Conservation (phyloP, 2,797 vertebrate species). For the Emydoidea blandingii region DNA sequence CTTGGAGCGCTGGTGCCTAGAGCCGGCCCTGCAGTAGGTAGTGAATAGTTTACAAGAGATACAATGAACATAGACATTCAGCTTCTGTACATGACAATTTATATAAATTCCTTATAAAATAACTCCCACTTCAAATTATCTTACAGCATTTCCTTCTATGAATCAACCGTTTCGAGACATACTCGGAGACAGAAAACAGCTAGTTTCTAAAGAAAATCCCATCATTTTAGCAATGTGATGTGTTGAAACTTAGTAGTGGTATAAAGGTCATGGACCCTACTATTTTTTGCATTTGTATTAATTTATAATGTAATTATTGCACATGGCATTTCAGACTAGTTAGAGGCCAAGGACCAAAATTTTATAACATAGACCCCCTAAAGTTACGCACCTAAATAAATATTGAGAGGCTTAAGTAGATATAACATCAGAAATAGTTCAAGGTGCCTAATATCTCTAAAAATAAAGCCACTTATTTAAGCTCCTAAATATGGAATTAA, state of each 20-base stretch:
- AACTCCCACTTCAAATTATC: not conserved
- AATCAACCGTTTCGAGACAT: not conserved
- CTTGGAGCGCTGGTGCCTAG: no score
- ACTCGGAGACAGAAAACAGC: not conserved
- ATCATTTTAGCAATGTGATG: not conserved
- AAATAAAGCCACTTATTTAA: not conserved
- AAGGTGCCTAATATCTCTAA: slow-evolving; percentile 12
- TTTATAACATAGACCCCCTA: not conserved
- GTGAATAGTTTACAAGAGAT: not conserved
- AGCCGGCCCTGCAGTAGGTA: not conserved
- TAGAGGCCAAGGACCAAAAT: not conserved
- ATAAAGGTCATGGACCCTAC: not conserved
- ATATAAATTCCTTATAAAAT: not conserved
- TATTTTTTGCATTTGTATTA: not conserved
- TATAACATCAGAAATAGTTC: slow-evolving; percentile 3
- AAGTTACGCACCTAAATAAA: not conserved
- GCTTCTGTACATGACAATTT: not conserved
- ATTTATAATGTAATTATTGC: not conserved
- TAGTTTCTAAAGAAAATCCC: not conserved
- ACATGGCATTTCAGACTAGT: not conserved
- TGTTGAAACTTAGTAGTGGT: not conserved
- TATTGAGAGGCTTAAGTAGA: not conserved
- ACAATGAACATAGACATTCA: not conserved
- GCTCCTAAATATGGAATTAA: not conserved
- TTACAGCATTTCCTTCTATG: not conserved